Evolutionary conservation across 2,797 vertebrate genomes (phyloP), one percentile per base, ranked within the genome.

Genomic region (Cetoscarus ocellatus): DNA sequence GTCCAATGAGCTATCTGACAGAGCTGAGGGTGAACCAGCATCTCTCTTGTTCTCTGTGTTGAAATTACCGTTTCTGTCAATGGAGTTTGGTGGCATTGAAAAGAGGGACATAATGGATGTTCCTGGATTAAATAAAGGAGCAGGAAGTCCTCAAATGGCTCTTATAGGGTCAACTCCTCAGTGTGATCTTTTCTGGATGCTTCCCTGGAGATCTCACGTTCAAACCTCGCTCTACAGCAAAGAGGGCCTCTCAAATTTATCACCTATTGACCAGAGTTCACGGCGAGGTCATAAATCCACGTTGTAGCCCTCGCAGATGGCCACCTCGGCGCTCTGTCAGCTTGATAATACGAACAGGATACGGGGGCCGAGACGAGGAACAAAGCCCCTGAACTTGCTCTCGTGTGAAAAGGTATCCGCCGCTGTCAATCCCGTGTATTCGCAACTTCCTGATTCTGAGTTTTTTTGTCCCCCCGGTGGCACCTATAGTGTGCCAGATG

Each of bases 401-500:
- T 67, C 34, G 67, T 70, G 76, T 74, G 83, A 90, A 90, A 93
- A 91, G 81, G 86, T 90, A 93, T 92, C 84, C 80, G 65, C 85
- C 13, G 52, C 89, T 90, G 91, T 92, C 94, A 93, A 83, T 94
- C 90, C 94, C 86, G 90, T 88, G 95, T 94, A 93, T 94, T 96
- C 95, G 93, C 95, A 7, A 82, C 94, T 94, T 96, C 94, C 95
- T 95, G 95, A 96, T 95, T 96, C 91, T 77, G 94, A 94, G 91
- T 36, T 73, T 91, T 96, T 94, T 93, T 94, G 38, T 39, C 92
- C 96, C 96, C 5, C 93, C 93, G 96, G 97, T 96, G 94, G 91
- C 94, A 98, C 97, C 97, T 96, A 95, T 95, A 96, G 95, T 93
- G 95, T 92, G 96, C 96, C 97, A 98, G 97, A 97, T 98, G 97